Percentiles rank a stretch among this genome's conserved stretches.
These are phyloP conservation scores for Elanus axillaris DNA, from an alignment of 2,113 vertebrate species.

Conservation along the genomic window DNA sequence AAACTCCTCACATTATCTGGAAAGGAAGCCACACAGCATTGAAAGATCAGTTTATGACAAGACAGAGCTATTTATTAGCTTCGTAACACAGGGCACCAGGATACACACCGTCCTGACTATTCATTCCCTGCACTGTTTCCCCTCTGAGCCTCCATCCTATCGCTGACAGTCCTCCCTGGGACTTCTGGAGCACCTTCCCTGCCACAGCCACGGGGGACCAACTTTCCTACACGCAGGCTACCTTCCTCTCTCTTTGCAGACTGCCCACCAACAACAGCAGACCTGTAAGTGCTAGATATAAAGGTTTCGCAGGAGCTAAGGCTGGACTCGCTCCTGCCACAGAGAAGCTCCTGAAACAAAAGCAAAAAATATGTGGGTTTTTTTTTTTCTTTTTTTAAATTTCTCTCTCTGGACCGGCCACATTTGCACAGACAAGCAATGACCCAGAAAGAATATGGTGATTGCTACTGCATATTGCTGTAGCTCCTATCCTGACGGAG, in stretches of 20 bases:
- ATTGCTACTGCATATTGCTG: not conserved
- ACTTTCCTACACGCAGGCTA: not conserved
- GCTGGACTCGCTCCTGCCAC: not conserved
- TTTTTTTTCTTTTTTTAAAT: no score
- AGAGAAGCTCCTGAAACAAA: not conserved
- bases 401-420: not conserved
- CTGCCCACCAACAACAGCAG: not conserved
- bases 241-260: not conserved
- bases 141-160: not conserved
- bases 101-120: not conserved
- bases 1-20: not conserved
- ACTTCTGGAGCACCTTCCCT: not conserved
- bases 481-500: not conserved
- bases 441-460: not conserved
- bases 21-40: not conserved
- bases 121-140: not conserved
- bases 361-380: not conserved
- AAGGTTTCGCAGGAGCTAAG: not conserved
- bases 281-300: not conserved
- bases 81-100: not conserved
- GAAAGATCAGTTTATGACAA: not conserved
- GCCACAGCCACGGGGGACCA: accelerated
- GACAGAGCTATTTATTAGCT: not conserved
- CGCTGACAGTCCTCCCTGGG: not conserved
- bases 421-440: not conserved